Percentiles rank a stretch among this genome's conserved stretches.
phyloP scores from a whole-genome alignment of 2,797 vertebrate species.

The Phrynocephalus guinanensis region DNA sequence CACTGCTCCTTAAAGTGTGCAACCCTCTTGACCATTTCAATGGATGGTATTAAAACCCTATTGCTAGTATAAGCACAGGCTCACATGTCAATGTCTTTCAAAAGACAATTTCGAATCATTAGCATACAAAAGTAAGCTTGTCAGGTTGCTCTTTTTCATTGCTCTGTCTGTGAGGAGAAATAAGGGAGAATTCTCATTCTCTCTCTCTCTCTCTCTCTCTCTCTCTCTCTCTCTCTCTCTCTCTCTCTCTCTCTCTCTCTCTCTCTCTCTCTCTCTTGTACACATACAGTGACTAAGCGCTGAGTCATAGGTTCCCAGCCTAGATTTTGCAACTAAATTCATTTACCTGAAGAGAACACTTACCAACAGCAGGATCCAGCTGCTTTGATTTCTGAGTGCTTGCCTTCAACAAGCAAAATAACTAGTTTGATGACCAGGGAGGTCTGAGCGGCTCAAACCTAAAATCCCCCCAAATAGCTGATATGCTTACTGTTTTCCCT shows the following conservation, averaged over 20 bases:
- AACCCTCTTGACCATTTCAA: too few relatives aligned
- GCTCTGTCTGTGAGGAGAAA: conserved; percentile 57
- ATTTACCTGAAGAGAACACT: conserved; percentile 62
- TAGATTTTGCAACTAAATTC: conserved; percentile 62
- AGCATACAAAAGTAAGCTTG: conserved; percentile 18
- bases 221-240: conserved; percentile 43
- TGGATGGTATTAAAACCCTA: too few relatives aligned
- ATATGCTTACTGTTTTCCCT: background rate
- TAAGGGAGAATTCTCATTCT: conserved; percentile 54
- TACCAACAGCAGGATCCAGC: conserved; percentile 41
- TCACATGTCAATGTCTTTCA: background rate
- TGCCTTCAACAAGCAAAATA: conserved; percentile 30
- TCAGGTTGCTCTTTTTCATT: conserved; percentile 42
- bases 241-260: conserved; percentile 40
- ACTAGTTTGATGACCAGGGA: background rate
- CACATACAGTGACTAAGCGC: conserved; percentile 66
- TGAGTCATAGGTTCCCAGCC: conserved; percentile 69
- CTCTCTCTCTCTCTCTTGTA: conserved; percentile 29
- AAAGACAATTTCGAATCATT: background rate
- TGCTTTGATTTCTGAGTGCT: conserved; percentile 46
- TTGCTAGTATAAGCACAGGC: too few relatives aligned
- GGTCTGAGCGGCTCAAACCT: conserved; percentile 28
- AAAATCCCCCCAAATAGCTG: background rate
- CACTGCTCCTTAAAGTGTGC: too few relatives aligned
- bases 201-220: conserved; percentile 35